These are phyloP conservation scores for Malthinus seriepunctatus DNA, from an alignment of 2,888 invertebrate genomes.

Conservation along the genomic window DNA sequence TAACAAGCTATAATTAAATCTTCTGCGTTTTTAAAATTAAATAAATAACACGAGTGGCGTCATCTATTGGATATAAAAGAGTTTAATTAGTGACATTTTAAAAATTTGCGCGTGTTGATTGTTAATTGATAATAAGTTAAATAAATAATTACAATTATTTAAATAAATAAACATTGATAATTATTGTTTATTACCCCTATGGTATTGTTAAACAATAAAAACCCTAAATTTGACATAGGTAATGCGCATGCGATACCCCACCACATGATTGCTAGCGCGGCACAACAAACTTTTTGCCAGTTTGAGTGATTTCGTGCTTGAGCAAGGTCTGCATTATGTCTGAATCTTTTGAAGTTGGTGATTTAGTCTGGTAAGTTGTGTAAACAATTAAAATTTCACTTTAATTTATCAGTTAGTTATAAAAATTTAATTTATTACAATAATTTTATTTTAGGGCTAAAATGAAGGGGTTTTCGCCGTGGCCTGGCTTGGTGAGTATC, in stretches of 20 bases:
- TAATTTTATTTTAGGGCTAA: constrained; percentile 79
- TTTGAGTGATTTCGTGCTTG: constrained; percentile 7
- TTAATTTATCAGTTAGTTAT: not conserved
- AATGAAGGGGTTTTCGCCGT: constrained; percentile 96
- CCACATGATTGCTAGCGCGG: constrained; percentile 19
- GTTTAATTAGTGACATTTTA: no score
- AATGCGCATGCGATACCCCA: constrained; percentile 15
- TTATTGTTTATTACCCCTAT: not conserved
- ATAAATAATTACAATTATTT: not conserved
- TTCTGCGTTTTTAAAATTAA: no score
- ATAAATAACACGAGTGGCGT: no score
- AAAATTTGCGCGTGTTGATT: no score
- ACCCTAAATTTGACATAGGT: not conserved
- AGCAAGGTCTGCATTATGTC: constrained; percentile 52
- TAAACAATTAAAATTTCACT: not conserved
- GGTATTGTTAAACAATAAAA: constrained; percentile 3
- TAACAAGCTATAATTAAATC: no score
- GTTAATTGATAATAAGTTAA: not conserved
- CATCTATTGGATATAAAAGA: no score
- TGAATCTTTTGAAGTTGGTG: constrained; percentile 65
- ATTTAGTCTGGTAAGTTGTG: constrained; percentile 67
- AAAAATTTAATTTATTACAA: constrained; percentile 10
- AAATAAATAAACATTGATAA: not conserved
- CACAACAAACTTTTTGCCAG: constrained; percentile 27
- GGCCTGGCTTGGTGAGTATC: constrained; percentile 94